Evolutionary conservation across 2,797 vertebrate species (phyloP).

Genomic region (Crypturellus tataupa): DNA sequence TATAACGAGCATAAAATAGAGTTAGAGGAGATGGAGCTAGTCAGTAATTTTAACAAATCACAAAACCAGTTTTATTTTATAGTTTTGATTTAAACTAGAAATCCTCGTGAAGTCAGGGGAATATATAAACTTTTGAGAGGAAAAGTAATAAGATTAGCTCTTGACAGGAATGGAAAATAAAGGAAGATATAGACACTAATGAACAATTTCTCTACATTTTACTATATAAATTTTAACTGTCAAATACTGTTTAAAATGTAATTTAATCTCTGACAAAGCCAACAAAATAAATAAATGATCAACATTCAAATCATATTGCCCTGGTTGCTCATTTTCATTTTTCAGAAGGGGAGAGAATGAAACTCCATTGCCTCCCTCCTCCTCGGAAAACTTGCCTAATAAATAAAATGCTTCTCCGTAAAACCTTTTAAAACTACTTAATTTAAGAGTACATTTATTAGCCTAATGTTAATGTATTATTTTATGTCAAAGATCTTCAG

Average conservation of each 20-base stretch:
- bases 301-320: background rate
- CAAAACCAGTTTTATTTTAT: background rate
- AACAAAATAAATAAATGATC: background rate
- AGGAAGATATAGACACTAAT: background rate
- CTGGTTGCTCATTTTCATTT: background rate
- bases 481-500: background rate
- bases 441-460: background rate
- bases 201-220: background rate
- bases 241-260: background rate
- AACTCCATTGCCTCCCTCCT: fast-evolving
- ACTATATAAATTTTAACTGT: background rate
- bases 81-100: background rate
- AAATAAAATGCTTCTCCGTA: background rate
- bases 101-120: background rate
- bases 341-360: background rate
- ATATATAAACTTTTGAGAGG: background rate
- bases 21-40: background rate
- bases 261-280: constrained; percentile 17
- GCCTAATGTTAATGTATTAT: background rate
- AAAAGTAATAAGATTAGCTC: constrained; percentile 3
- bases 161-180: constrained; percentile 15
- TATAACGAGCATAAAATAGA: background rate
- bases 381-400: background rate
- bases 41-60: background rate
- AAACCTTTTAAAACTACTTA: background rate